phyloP scores from a whole-genome alignment of 1,140 invertebrate species.

The Lysiphlebus fabarum region DNA sequence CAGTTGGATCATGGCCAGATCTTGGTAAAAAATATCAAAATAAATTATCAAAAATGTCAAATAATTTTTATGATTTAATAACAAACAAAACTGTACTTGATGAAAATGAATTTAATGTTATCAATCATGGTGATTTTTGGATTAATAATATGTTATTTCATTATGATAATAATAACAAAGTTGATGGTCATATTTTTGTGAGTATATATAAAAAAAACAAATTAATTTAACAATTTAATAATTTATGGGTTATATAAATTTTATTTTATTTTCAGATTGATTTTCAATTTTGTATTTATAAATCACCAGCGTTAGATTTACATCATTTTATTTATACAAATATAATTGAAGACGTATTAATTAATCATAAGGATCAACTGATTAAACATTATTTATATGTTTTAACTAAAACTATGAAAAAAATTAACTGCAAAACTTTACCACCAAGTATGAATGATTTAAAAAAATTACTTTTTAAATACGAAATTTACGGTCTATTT shows the following conservation, averaged over 20 bases:
- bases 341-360: conserved; percentile 31
- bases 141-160: conserved; percentile 66
- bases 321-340: conserved; percentile 56
- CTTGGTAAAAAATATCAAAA: conserved; percentile 41
- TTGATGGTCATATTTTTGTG: conserved; percentile 58
- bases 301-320: conserved; percentile 55
- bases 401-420: too few relatives aligned
- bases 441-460: too few relatives aligned
- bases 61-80: conserved; percentile 36
- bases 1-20: conserved; percentile 45
- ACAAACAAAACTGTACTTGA: conserved; percentile 29
- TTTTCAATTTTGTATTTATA: conserved; percentile 53
- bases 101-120: conserved; percentile 57
- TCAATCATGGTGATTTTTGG: conserved; percentile 67
- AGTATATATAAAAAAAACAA: too few relatives aligned
- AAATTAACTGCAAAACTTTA: too few relatives aligned
- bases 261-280: conserved; percentile 56
- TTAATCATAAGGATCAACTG: conserved; percentile 41
- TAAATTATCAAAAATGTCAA: conserved; percentile 45
- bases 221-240: too few relatives aligned
- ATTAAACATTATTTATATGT: conserved; percentile 22
- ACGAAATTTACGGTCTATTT: conserved; percentile 35
- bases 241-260: too few relatives aligned
- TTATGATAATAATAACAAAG: conserved; percentile 51
- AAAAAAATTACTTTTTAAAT: conserved; percentile 11